These are phyloP conservation scores for Eupithecia exiguata DNA, from an alignment of 2,888 invertebrate species.

Conservation along the genomic window DNA sequence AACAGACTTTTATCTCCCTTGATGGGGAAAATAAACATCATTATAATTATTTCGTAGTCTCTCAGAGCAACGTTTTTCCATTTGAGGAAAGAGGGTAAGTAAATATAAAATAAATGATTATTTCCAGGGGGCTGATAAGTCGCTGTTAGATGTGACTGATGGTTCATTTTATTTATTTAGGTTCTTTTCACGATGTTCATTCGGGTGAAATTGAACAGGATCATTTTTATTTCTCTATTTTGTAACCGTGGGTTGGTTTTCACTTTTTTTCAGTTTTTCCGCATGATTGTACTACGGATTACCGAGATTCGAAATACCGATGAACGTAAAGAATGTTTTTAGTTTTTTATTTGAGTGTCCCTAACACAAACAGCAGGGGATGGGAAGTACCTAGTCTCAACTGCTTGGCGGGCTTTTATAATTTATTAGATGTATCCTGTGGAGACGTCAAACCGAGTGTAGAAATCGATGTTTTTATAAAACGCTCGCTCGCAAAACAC, in stretches of 20 bases:
- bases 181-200: background rate
- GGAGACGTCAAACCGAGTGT: too few species aligned
- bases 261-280: background rate
- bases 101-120: constrained; percentile 8
- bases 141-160: background rate
- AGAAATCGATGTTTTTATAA: too few species aligned
- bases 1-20: constrained; percentile 2
- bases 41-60: background rate
- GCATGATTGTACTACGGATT: too few species aligned
- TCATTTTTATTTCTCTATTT: background rate
- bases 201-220: background rate
- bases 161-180: background rate
- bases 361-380: too few species aligned
- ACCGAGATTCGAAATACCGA: too few species aligned
- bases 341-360: too few species aligned
- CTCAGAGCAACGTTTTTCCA: background rate
- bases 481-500: too few species aligned
- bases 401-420: too few species aligned
- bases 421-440: too few species aligned
- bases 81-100: background rate
- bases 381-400: too few species aligned
- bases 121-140: background rate
- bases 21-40: constrained; percentile 1
- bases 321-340: too few species aligned
- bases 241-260: background rate